These are phyloP conservation scores for Microctenopoma stevenorrisi DNA, from an alignment of 2,797 vertebrate genomes.

Conservation along the genomic window DNA sequence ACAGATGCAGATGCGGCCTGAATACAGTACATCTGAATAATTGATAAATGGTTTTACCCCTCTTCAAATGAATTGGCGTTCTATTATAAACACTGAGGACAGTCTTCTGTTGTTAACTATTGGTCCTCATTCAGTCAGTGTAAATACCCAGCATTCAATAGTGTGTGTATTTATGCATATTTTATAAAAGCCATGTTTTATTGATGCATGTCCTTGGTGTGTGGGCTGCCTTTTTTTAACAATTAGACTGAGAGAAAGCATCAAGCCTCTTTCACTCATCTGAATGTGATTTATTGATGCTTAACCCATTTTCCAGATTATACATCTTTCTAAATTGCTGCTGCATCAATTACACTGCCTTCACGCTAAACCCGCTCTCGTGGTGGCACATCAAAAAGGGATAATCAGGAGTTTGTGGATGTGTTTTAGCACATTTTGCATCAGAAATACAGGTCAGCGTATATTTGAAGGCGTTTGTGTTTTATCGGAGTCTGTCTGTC, in stretches of 20 bases:
- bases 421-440: constrained; percentile 31
- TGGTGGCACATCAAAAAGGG: constrained; percentile 12
- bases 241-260: constrained; percentile 66
- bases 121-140: constrained; percentile 68
- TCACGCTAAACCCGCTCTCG: constrained; percentile 28
- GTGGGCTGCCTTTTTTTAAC: constrained; percentile 58
- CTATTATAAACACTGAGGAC: constrained; percentile 68
- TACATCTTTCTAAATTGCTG: constrained; percentile 57
- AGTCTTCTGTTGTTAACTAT: constrained; percentile 73
- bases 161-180: constrained; percentile 77
- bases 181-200: constrained; percentile 79
- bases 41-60: constrained; percentile 76
- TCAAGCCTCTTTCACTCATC: constrained; percentile 64
- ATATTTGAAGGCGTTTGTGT: constrained; percentile 27
- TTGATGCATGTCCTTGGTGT: constrained; percentile 72
- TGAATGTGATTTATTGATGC: constrained; percentile 74
- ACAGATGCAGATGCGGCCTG: constrained; percentile 61
- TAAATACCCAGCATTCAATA: constrained; percentile 70
- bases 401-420: constrained; percentile 25
- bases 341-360: constrained; percentile 41
- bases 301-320: constrained; percentile 70
- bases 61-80: constrained; percentile 76
- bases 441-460: constrained; percentile 26
- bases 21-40: constrained; percentile 76
- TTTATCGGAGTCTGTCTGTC: constrained; percentile 43